A percentile compares a stretch with the other conserved stretches of the same genome.
Conservation (phyloP, 2,113 vertebrate genomes). For the Arizona elegans region DNA sequence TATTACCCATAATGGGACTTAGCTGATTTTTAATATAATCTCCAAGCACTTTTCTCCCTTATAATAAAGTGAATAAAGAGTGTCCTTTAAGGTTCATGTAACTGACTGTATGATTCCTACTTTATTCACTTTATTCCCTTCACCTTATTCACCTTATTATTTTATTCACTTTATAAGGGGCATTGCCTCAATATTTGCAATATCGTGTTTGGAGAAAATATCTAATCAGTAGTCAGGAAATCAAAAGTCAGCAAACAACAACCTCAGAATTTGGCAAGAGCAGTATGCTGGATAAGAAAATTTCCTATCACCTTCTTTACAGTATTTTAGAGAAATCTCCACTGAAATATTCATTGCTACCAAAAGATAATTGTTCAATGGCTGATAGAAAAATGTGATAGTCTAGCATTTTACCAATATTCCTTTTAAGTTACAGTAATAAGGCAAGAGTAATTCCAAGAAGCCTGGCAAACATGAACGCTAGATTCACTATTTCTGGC, state of each 20-base stretch:
- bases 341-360: background rate
- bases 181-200: background rate
- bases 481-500: background rate
- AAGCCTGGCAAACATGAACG: background rate
- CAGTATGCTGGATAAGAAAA: background rate
- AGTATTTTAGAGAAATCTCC: background rate
- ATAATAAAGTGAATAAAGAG: too few relatives aligned
- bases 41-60: too few relatives aligned
- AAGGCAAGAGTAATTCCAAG: background rate
- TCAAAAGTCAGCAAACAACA: background rate
- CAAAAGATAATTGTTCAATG: background rate
- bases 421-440: background rate
- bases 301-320: background rate
- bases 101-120: too few relatives aligned
- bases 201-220: background rate
- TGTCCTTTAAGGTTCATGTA: too few relatives aligned
- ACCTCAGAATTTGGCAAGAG: background rate
- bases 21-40: too few relatives aligned
- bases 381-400: background rate
- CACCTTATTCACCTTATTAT: too few relatives aligned
- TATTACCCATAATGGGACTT: too few relatives aligned
- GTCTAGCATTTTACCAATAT: background rate
- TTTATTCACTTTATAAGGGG: too few relatives aligned
- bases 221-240: background rate
- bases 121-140: too few relatives aligned